These are phyloP conservation scores for Apis cerana DNA, from an alignment of 1,140 invertebrate genomes.

Conservation along the genomic window DNA sequence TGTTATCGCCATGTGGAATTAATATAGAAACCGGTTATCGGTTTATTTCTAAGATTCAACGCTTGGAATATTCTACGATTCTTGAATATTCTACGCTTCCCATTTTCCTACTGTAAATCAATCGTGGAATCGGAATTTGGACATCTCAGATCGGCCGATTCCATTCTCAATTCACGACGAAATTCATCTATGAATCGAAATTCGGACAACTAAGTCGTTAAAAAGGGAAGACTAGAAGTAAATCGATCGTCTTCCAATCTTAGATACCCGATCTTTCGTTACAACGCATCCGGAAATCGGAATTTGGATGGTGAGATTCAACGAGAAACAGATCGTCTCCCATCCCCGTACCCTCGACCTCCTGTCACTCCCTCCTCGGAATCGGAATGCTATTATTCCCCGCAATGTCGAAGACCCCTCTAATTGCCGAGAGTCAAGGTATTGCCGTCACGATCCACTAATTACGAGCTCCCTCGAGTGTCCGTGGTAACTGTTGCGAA, in stretches of 20 bases:
- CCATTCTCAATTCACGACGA: no score
- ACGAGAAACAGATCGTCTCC: neutral
- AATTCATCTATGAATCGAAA: no score
- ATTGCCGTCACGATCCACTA: slow-evolving; percentile 29
- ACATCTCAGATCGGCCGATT: no score
- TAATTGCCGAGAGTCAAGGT: slow-evolving; percentile 42
- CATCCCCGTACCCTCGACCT: neutral
- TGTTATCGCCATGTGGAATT: neutral
- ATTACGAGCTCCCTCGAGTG: slow-evolving; percentile 19
- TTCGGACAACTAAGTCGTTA: no score
- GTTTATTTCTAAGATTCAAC: neutral
- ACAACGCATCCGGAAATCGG: no score
- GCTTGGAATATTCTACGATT: neutral
- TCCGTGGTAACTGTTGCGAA: slow-evolving; percentile 34
- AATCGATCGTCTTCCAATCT: no score
- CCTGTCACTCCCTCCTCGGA: neutral
- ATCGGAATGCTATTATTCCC: slow-evolving; percentile 11
- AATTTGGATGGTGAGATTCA: neutral
- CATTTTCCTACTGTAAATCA: neutral
- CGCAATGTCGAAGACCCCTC: neutral
- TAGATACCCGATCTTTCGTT: no score
- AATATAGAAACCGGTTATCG: neutral
- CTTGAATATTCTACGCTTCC: no score
- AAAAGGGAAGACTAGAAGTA: no score
- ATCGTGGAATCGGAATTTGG: neutral